These are phyloP conservation scores for Cantharis nigra DNA, from an alignment of 2,888 invertebrate species.

Conservation along the genomic window DNA sequence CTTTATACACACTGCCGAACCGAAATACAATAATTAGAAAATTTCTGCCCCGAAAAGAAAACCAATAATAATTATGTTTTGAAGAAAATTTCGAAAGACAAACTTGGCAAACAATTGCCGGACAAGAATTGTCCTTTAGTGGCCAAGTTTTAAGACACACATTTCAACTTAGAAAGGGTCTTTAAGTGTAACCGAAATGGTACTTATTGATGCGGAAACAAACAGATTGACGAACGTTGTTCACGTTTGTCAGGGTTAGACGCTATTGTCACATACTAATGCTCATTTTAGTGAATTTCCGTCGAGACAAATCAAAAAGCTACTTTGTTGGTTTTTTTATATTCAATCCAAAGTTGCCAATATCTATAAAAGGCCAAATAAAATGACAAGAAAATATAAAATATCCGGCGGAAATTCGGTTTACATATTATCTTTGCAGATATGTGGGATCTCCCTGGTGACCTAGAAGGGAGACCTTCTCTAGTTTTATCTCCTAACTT, in stretches of 20 bases:
- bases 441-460: constrained; percentile 34
- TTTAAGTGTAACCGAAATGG: constrained; percentile 36
- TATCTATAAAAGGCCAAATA: constrained; percentile 38
- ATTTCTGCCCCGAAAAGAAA: neutral
- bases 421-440: constrained; percentile 42
- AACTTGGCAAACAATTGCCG: neutral
- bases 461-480: constrained; percentile 26
- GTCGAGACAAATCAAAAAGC: constrained; percentile 27
- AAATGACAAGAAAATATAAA: constrained; percentile 44
- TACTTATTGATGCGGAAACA: constrained; percentile 53
- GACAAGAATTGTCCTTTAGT: neutral
- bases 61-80: neutral
- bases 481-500: constrained; percentile 28
- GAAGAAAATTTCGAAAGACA: neutral
- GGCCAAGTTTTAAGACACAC: neutral
- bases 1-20: constrained; percentile 27
- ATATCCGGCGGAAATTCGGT: constrained; percentile 47
- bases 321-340: constrained; percentile 32
- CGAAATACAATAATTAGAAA: constrained; percentile 16
- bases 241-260: constrained; percentile 50
- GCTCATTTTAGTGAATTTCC: constrained; percentile 40
- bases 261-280: constrained; percentile 50
- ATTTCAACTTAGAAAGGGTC: constrained; percentile 17
- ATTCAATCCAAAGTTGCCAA: constrained; percentile 40
- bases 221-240: constrained; percentile 54